Conservation (phyloP, 2,113 vertebrate species). For the Puffinus mauretanicus region DNA sequence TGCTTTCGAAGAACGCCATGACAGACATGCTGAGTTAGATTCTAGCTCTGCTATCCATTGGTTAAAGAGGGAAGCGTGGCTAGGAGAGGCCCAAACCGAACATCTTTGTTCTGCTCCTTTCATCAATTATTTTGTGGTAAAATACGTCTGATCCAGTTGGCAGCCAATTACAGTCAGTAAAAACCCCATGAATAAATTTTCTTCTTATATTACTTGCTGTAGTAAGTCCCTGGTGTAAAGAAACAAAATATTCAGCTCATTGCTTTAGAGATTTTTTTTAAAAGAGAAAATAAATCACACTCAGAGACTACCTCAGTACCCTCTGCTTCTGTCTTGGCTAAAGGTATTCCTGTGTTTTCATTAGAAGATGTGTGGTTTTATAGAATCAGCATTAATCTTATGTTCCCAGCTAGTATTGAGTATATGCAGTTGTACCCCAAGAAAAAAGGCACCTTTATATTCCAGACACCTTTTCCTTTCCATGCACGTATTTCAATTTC, state of each 20-base stretch:
- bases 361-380: constrained; percentile 48
- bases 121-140: constrained; percentile 26
- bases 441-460: not conserved
- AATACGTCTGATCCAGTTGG: constrained; percentile 1
- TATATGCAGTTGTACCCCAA: not conserved
- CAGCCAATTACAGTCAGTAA: constrained; percentile 30
- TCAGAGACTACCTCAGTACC: not conserved
- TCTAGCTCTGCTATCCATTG: not conserved
- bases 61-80: not conserved
- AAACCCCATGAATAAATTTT: constrained; percentile 23
- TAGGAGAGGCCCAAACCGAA: not conserved
- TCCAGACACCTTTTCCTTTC: not conserved
- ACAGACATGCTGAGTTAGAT: not conserved
- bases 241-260: constrained; percentile 26
- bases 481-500: not conserved
- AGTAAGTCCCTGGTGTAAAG: not conserved
- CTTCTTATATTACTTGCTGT: not conserved
- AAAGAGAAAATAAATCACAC: constrained; percentile 29
- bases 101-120: not conserved
- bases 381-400: constrained; percentile 36
- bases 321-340: not conserved
- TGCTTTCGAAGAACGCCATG: not conserved
- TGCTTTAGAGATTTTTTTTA: constrained; percentile 24
- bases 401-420: not conserved
- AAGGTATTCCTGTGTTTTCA: constrained; percentile 28